Evolutionary conservation across 2,113 vertebrate species (phyloP).

Genomic region (Harpagus bidentatus): DNA sequence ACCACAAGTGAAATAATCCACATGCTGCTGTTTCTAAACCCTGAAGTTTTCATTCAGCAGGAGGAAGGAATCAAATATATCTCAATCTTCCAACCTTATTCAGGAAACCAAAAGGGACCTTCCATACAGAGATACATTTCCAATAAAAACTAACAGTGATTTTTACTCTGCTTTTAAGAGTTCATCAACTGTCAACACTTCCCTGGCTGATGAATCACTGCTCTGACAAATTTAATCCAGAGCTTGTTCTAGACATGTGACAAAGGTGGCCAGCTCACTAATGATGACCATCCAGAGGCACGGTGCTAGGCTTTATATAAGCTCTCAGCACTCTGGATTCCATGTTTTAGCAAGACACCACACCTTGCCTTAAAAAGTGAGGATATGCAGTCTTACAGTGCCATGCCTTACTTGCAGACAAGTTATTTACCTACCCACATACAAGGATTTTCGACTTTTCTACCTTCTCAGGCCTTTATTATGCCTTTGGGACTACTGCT

Average conservation of each 20-base stretch:
- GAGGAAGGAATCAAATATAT: not conserved
- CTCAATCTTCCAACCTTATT: not conserved
- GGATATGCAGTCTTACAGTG: not conserved
- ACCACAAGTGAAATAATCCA: not conserved
- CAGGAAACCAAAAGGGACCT: not conserved
- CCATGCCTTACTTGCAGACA: not conserved
- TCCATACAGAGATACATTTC: not conserved
- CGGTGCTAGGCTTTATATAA: not conserved
- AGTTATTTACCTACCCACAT: constrained; percentile 3
- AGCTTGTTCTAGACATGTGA: not conserved
- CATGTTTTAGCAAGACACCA: not conserved
- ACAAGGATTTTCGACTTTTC: not conserved
- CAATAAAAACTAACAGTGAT: not conserved
- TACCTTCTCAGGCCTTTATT: not conserved
- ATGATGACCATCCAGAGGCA: not conserved
- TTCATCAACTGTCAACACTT: not conserved
- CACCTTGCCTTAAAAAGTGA: not conserved
- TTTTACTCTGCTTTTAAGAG: constrained; percentile 34
- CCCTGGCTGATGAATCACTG: constrained; percentile 46
- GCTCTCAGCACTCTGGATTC: not conserved
- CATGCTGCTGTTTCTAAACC: not conserved
- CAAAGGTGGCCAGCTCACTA: constrained; percentile 10
- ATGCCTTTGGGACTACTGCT: not conserved
- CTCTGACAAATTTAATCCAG: constrained; percentile 37
- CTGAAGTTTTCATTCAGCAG: not conserved